Evolutionary conservation across 2,113 vertebrate genomes (phyloP), one percentile per base, ranked within the genome.

Genomic region (Thomomys bottae): DNA sequence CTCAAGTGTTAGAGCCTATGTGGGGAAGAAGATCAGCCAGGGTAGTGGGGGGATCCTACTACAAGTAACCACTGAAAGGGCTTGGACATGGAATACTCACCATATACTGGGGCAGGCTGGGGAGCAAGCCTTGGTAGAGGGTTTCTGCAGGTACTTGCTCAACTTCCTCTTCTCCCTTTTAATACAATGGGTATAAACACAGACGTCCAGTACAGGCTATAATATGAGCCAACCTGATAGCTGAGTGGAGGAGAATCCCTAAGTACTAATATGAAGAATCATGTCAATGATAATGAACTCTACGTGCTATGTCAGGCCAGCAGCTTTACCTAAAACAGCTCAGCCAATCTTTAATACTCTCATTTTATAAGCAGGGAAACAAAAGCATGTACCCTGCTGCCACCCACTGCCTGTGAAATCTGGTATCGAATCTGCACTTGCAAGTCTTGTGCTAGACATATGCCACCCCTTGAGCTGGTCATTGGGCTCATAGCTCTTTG

Each of bases 51-150:
- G 3, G 2, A 38, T 5, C 57, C 78, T 36, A 54, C 4, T 4
- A 15, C 54, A 83, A 84, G 63, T 10, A 9, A n/a, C 8, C 45
- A 54, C n/a, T 0, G 0, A 73, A 23, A 32, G 17, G 15, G 24
- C 83, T 36, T 26, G 42, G 61, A 76, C 34, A 42, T 11, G 42
- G 32, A 89, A 91, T 18, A 97, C 98, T 98, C 81, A 99, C 99
- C 99, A 99, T 99, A 94, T 99, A 99, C 94, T 99, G 99, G 8
- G 99, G 99, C 97, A 99, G 98, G 96, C 98, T 99, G 87, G 99
- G 99, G 61, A 99, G 98, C 72, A 99, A 98, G 89, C 99, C 99
- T 97, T 99, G 99, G 96, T 99, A 99, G 49, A 99, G 98, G 88
- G 99, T 98, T 97, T 99, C 99, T 0, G 98, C 98, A 66, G 99